Percentiles rank a stretch among this genome's conserved stretches.
These are phyloP conservation scores for Gryllus longicercus DNA, from an alignment of 2,888 invertebrate genomes.

Conservation along the genomic window DNA sequence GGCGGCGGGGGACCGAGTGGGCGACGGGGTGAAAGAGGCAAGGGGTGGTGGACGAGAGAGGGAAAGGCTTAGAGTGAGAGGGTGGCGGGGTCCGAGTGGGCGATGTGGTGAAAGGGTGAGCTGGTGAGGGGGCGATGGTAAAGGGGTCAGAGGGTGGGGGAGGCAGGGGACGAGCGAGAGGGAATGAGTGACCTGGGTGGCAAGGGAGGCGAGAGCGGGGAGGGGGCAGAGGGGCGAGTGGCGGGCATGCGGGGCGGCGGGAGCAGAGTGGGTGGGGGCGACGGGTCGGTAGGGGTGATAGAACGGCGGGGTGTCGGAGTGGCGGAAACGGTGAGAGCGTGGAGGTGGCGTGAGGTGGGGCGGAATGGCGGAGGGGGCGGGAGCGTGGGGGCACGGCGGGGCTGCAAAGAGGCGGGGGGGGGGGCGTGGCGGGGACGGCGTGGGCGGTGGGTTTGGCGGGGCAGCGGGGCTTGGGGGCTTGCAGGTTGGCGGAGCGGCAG, in stretches of 20 bases:
- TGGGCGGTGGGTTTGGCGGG: no score
- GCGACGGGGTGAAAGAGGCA: background rate
- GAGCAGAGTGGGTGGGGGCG: background rate
- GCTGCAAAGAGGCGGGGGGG: no score
- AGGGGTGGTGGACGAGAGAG: background rate
- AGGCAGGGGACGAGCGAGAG: background rate
- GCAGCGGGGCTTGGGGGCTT: no score
- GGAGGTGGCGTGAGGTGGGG: background rate
- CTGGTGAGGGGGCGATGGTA: background rate
- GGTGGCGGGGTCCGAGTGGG: background rate
- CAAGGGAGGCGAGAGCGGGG: no score
- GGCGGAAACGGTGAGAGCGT: background rate
- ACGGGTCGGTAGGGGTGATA: no score
- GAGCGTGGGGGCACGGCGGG: no score
- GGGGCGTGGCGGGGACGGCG: no score
- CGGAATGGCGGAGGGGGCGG: no score
- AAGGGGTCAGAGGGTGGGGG: no score
- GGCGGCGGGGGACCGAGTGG: background rate
- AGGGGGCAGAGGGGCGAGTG: background rate
- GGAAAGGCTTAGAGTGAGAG: background rate
- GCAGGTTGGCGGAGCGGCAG: no score
- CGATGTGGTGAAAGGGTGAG: background rate
- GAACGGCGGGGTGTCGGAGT: background rate
- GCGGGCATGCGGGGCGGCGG: background rate
- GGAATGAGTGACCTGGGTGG: no score